Conservation (phyloP, 2,888 invertebrate species). For the Ernsta delagoae region DNA sequence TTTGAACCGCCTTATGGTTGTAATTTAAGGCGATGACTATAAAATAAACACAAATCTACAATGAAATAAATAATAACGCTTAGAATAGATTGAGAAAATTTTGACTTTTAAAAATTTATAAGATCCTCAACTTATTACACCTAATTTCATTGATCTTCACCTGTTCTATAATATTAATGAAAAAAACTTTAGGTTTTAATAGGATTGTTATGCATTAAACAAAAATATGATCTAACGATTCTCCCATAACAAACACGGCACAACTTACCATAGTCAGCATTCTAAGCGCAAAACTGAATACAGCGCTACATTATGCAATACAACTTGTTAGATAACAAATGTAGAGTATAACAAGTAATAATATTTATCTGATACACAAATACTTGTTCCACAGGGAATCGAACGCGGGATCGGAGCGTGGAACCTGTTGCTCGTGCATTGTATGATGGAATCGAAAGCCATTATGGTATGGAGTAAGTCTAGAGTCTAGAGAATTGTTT, state of each 20-base stretch:
- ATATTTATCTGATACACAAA: slow-evolving; percentile 37
- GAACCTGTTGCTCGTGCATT: slow-evolving; percentile 36
- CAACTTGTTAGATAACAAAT: slow-evolving; percentile 28
- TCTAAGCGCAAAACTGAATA: background rate
- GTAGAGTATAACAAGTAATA: slow-evolving; percentile 37
- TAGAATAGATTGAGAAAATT: too few species aligned
- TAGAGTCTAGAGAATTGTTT: slow-evolving; percentile 19
- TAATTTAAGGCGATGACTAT: background rate
- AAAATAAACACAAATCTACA: background rate
- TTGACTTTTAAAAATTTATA: too few species aligned
- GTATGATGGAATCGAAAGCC: slow-evolving; percentile 36
- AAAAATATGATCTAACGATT: too few species aligned
- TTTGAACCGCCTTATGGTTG: too few species aligned
- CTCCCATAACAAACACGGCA: background rate
- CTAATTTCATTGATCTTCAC: too few species aligned
- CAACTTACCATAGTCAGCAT: background rate
- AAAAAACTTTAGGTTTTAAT: too few species aligned
- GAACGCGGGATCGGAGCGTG: slow-evolving; percentile 28
- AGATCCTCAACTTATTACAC: too few species aligned
- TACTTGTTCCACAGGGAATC: slow-evolving; percentile 33
- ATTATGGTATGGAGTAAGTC: too few species aligned
- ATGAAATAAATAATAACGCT: too few species aligned
- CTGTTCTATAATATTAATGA: too few species aligned
- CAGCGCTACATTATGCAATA: slow-evolving; percentile 12
- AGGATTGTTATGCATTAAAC: too few species aligned